Base-by-base conservation (phyloP, 2,888 invertebrate species). In the Phasia obesa region DNA sequence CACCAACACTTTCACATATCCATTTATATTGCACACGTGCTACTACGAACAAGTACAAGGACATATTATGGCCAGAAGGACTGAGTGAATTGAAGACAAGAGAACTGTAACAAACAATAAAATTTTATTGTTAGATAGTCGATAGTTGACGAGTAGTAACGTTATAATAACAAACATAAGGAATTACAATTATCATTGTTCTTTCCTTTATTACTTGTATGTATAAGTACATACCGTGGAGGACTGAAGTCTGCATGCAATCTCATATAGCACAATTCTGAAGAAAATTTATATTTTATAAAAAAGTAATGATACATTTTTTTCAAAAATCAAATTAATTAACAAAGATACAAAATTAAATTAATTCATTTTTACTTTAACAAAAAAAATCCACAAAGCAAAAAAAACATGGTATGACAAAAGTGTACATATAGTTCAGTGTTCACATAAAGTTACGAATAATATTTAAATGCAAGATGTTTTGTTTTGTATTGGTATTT, bases 341-440 rank as follows among this genome's bases (percentile, higher is more conserved):
- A n/a, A n/a, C n/a, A n/a, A n/a, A n/a, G n/a, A n/a, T n/a, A n/a
- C n/a, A n/a, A n/a, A n/a, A n/a, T n/a, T n/a, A n/a, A n/a, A n/a
- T n/a, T n/a, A n/a, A n/a, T n/a, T n/a, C n/a, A n/a, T n/a, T n/a
- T n/a, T n/a, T n/a, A n/a, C n/a, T n/a, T n/a, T n/a, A n/a, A n/a
- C n/a, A n/a, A 47, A 47, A 47, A 47, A 17, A 47, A 47, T 47
- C 9, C n/a, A 47, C 47, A 25, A 53, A 53, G 25, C 15, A 53
- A 53, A 25, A 4, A 53, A 53, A 25, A 53, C 15, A 25, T 55
- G 27, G 9, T 51, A 19, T 74, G 70, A 51, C 35, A 49, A n/a
- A 21, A 19, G 51, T 57, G 21, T 70, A 38, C 42, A 60, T 60
- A 38, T 21, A 60, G 44, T 31, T 71, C 71, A 59, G 21, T 44